These are phyloP conservation scores for Cyprinodon diabolis DNA, from an alignment of 2,797 vertebrate genomes.

Conservation along the genomic window DNA sequence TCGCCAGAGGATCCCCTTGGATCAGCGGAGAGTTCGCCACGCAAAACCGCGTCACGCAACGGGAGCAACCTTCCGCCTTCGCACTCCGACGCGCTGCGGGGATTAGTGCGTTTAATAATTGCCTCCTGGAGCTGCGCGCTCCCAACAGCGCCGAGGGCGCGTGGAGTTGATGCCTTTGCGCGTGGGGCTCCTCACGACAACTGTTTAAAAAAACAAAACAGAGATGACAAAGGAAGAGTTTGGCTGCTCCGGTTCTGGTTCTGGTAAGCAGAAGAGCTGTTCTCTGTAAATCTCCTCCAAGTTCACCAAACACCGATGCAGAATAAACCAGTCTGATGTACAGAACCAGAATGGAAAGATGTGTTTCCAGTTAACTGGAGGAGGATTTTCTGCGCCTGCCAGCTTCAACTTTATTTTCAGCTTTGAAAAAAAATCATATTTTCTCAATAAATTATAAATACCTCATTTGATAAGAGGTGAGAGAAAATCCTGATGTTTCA, in stretches of 20 bases:
- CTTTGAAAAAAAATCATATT: no score
- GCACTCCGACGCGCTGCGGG: background rate
- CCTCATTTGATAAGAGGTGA: no score
- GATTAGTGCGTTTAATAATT: background rate
- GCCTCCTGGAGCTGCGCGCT: background rate
- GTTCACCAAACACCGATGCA: no score
- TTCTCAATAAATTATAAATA: no score
- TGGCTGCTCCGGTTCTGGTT: background rate
- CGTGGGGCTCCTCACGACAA: no score
- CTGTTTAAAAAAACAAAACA: background rate
- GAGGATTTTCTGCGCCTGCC: no score
- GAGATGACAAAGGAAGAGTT: background rate
- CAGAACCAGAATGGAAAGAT: no score
- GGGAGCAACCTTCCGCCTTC: constrained; percentile 1
- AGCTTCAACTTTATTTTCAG: no score
- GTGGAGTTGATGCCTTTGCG: background rate
- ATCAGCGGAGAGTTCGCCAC: background rate
- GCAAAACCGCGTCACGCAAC: background rate
- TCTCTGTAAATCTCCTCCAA: background rate
- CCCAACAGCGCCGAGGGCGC: background rate
- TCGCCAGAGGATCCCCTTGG: constrained; percentile 13
- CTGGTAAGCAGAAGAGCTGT: background rate
- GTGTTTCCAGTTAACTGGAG: no score
- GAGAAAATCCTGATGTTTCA: no score
- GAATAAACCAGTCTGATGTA: background rate